Evolutionary conservation across 1,140 invertebrate species (phyloP).

Genomic region (Cherax destructor): DNA sequence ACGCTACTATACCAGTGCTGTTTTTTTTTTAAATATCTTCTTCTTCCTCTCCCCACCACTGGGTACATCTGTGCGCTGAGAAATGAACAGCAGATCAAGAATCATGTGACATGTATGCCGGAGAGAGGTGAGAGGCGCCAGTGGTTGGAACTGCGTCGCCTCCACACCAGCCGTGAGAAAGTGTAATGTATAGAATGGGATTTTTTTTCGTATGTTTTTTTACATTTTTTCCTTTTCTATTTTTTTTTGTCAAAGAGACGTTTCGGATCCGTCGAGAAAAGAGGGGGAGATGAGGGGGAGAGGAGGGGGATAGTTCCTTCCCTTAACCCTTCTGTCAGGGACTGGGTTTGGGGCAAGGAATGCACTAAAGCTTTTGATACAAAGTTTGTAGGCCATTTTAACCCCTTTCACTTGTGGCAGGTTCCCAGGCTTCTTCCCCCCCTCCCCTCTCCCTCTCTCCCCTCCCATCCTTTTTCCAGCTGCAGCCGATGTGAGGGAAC

Average conservation of each 20-base stretch:
- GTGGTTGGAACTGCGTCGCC: neutral
- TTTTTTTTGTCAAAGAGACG: constrained; percentile 3
- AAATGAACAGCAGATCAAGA: too few relatives aligned
- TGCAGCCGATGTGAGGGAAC: neutral
- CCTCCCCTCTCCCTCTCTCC: neutral
- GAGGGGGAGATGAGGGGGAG: neutral
- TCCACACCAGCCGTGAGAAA: neutral
- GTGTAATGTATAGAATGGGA: neutral
- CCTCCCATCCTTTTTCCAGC: neutral
- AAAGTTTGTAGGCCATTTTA: constrained; percentile 49
- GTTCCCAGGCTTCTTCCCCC: neutral
- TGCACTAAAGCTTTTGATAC: constrained; percentile 55
- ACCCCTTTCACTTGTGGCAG: constrained; percentile 25
- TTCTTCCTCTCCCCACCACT: too few relatives aligned
- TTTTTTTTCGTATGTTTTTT: neutral
- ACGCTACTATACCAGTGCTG: too few relatives aligned
- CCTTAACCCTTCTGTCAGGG: neutral
- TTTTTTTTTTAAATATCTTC: too few relatives aligned
- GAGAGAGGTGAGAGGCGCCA: too few relatives aligned
- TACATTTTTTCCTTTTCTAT: neutral
- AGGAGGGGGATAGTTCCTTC: neutral
- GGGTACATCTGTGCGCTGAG: too few relatives aligned
- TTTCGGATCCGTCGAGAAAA: neutral
- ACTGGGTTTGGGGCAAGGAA: neutral
- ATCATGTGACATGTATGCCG: too few relatives aligned